Conservation (phyloP, 2,797 vertebrate genomes). For the Mionectes olivaceus region DNA sequence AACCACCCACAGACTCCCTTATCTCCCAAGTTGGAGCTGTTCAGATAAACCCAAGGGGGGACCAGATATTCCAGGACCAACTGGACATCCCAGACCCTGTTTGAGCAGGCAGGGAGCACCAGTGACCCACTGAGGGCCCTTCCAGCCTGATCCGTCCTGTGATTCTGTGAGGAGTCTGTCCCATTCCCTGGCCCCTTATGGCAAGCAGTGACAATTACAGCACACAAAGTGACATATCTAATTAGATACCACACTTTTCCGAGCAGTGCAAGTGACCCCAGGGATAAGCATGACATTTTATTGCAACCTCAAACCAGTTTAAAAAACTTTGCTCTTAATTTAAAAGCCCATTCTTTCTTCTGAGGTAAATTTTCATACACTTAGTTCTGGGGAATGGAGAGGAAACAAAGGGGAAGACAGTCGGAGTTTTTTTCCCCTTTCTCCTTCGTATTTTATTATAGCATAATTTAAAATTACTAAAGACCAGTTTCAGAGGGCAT, state of each 20-base stretch:
- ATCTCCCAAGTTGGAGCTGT: background rate
- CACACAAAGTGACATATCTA: background rate
- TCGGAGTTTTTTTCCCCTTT: fast-evolving
- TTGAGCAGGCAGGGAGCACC: background rate
- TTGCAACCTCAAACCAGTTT: background rate
- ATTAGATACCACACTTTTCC: background rate
- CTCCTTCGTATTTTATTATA: background rate
- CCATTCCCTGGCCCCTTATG: background rate
- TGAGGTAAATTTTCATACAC: background rate
- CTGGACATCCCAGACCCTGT: background rate
- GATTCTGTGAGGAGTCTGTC: background rate
- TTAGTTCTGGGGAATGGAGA: background rate
- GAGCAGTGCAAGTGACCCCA: background rate
- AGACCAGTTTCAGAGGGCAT: background rate
- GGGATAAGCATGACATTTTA: background rate
- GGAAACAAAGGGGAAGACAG: background rate
- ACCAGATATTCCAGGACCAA: background rate
- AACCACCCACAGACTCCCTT: background rate
- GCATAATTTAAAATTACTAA: background rate
- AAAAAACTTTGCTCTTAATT: background rate
- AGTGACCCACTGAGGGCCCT: background rate
- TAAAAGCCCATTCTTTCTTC: background rate
- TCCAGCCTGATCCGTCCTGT: background rate
- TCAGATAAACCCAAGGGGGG: background rate
- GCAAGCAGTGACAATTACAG: background rate